Percentiles rank a stretch among this genome's conserved stretches.
phyloP scores from a whole-genome alignment of 2,113 vertebrate species.

The Mesoclemmys tuberculata region DNA sequence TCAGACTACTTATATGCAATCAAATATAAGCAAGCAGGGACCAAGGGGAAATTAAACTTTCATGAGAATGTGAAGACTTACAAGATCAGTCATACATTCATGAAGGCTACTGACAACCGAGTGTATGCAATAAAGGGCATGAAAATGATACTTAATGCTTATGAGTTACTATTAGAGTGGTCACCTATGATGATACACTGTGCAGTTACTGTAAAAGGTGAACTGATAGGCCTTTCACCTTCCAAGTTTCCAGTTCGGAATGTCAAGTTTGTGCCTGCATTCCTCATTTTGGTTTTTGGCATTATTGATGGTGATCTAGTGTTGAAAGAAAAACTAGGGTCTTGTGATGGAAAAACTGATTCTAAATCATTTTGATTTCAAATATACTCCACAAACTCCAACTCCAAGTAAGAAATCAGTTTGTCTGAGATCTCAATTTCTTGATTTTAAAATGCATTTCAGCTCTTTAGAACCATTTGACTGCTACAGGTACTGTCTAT shows the following conservation, averaged over 20 bases:
- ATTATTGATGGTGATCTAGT: not conserved
- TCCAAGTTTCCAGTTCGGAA: not conserved
- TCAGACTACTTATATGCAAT: not conserved
- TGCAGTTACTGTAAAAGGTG: not conserved
- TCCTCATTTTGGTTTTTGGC: not conserved
- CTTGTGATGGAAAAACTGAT: not conserved
- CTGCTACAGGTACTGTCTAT: not conserved
- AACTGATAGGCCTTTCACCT: not conserved
- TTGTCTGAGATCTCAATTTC: not conserved
- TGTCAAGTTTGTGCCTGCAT: not conserved
- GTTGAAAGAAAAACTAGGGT: not conserved
- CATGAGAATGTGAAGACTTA: not conserved
- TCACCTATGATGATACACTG: not conserved
- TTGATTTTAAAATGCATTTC: not conserved
- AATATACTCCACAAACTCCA: not conserved
- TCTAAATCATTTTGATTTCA: not conserved
- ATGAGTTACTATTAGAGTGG: not conserved
- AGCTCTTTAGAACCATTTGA: not conserved
- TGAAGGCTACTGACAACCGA: not conserved
- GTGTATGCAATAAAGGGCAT: not conserved
- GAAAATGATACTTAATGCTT: too few species aligned
- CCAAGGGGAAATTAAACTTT: not conserved
- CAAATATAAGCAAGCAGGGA: not conserved
- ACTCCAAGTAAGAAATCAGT: not conserved
- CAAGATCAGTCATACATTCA: not conserved